Percentiles rank a stretch among this genome's conserved stretches.
Conservation (phyloP, 1,140 invertebrate species). For the Pachyrhynchus sulphureomaculatus region DNA sequence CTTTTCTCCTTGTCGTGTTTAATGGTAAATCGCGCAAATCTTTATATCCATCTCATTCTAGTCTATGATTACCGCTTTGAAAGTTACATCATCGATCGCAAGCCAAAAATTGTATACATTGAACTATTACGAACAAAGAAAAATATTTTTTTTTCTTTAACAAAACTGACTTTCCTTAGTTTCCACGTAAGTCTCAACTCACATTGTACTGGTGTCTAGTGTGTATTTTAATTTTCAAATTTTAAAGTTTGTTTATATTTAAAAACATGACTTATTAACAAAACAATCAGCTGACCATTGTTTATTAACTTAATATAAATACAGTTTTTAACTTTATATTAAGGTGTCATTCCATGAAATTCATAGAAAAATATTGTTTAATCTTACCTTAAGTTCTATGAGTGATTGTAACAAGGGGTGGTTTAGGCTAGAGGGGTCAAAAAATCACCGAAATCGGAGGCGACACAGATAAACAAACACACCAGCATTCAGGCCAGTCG, state of each 20-base stretch:
- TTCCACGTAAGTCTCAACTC: background rate
- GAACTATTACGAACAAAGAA: too few relatives aligned
- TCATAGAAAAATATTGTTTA: background rate
- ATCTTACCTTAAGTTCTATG: slow-evolving; percentile 31
- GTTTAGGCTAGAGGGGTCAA: slow-evolving; percentile 36
- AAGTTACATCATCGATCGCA: slow-evolving; percentile 41
- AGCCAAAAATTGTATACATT: slow-evolving; percentile 23
- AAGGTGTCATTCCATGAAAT: too few relatives aligned
- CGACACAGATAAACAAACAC: slow-evolving; percentile 30
- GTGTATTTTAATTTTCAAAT: too few relatives aligned
- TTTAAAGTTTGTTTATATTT: too few relatives aligned
- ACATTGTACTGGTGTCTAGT: too few relatives aligned
- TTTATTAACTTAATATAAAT: too few relatives aligned
- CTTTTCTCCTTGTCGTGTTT: background rate
- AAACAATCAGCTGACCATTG: too few relatives aligned
- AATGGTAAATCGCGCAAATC: background rate
- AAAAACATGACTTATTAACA: too few relatives aligned
- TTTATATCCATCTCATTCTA: background rate
- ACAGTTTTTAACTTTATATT: too few relatives aligned
- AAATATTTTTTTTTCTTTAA: background rate
- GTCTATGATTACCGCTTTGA: background rate
- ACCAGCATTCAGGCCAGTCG: slow-evolving; percentile 43
- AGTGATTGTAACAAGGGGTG: slow-evolving; percentile 2
- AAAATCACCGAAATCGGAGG: slow-evolving; percentile 32
- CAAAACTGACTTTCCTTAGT: background rate